phyloP scores from a whole-genome alignment of 2,113 vertebrate genomes.

The Chiloscyllium plagiosum region DNA sequence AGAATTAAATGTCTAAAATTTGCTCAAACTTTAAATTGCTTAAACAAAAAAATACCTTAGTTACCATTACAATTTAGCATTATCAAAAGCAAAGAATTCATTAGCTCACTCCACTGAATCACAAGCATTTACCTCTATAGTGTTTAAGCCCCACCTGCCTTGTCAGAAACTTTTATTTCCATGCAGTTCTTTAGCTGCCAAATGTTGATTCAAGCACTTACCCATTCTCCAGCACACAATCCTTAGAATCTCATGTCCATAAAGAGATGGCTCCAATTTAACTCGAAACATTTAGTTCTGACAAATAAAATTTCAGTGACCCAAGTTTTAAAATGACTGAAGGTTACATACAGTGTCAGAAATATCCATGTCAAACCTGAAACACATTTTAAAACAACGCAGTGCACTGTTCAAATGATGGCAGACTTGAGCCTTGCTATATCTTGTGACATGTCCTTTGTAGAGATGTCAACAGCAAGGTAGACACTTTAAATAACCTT shows the following conservation, averaged over 20 bases:
- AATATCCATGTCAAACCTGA: slow-evolving; percentile 28
- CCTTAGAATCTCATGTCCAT: neutral
- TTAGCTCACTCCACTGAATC: neutral
- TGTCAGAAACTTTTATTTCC: neutral
- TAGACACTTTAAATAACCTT: neutral
- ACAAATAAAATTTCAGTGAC: slow-evolving; percentile 16
- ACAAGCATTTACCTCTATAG: neutral
- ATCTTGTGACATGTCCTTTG: neutral
- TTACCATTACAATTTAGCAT: slow-evolving; percentile 22
- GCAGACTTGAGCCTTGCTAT: neutral
- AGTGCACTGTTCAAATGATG: slow-evolving; percentile 29
- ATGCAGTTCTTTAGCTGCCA: neutral
- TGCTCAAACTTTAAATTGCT: neutral
- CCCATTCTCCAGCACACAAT: neutral
- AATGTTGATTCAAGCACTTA: neutral
- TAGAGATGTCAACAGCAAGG: slow-evolving; percentile 13
- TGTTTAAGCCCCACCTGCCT: neutral
- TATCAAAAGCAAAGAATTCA: slow-evolving; percentile 10
- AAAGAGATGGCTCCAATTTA: slow-evolving; percentile 19
- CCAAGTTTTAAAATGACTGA: slow-evolving; percentile 17
- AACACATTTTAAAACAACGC: slow-evolving; percentile 34
- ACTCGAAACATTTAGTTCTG: slow-evolving; percentile 13
- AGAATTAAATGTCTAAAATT: neutral
- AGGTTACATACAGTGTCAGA: neutral
- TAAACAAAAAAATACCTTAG: neutral